Evolutionary conservation across 37 sponge, comb jelly and placozoan species (phyloP).

Genomic region (Chondrilla cf. caribensis): DNA sequence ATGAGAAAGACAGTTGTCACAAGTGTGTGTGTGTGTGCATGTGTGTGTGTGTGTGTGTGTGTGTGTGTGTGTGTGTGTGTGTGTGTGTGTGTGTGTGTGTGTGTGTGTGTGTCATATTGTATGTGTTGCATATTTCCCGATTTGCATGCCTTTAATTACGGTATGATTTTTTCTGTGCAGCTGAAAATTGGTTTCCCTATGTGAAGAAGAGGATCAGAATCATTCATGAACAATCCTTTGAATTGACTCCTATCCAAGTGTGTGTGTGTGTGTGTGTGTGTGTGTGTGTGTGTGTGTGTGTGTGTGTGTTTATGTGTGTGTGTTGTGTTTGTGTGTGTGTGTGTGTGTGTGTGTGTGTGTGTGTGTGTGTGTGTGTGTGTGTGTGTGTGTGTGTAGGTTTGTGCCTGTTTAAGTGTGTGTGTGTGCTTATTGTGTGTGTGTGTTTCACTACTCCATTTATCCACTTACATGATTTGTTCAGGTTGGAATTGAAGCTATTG

Average conservation of each 20-base stretch:
- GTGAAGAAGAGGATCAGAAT: slow-evolving; percentile 82
- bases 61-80: background rate
- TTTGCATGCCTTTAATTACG: background rate
- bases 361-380: background rate
- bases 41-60: too few relatives aligned
- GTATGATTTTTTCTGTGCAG: slow-evolving; percentile 29
- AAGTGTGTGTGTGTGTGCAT: slow-evolving; percentile 33
- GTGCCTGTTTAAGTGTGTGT: background rate
- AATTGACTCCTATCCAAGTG: slow-evolving; percentile 76
- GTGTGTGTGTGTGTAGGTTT: background rate
- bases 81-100: background rate
- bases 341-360: background rate
- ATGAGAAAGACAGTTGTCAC: slow-evolving; percentile 86
- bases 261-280: background rate
- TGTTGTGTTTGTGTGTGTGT: too few relatives aligned
- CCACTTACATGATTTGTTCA: background rate
- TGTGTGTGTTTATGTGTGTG: background rate
- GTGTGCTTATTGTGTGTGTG: background rate
- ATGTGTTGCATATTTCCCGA: background rate
- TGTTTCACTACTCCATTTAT: background rate
- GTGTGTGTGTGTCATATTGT: background rate
- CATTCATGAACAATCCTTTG: slow-evolving; percentile 56
- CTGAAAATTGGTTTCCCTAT: slow-evolving; percentile 88
- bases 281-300: slow-evolving; percentile 4
- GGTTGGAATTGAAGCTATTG: slow-evolving; percentile 90